Evolutionary conservation across 1,140 invertebrate genomes (phyloP).

Genomic region (Ridgeia piscesae): DNA sequence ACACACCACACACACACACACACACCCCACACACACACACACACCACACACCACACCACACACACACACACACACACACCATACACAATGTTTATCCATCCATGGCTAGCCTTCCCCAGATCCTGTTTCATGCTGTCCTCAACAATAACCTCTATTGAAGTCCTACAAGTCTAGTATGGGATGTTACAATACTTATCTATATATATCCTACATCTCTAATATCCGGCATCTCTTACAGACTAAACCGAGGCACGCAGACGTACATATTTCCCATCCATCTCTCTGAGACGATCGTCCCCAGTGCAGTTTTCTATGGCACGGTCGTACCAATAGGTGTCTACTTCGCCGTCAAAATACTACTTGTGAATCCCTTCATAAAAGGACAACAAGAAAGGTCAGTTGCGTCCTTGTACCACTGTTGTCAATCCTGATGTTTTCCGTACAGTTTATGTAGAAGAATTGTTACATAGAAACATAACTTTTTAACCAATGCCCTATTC

Average conservation of each 20-base stretch:
- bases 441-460: not conserved
- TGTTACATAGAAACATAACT: not conserved
- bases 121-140: too few relatives aligned
- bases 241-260: constrained; percentile 82
- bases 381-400: constrained; percentile 73
- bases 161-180: too few relatives aligned
- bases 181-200: too few relatives aligned
- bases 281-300: constrained; percentile 84
- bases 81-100: too few relatives aligned
- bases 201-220: too few relatives aligned
- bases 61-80: too few relatives aligned
- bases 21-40: too few relatives aligned
- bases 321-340: constrained; percentile 75
- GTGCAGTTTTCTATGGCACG: constrained; percentile 90
- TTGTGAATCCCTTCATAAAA: constrained; percentile 83
- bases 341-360: constrained; percentile 70
- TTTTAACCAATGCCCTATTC: too few relatives aligned
- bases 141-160: too few relatives aligned
- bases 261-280: constrained; percentile 88
- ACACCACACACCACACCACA: too few relatives aligned
- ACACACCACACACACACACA: too few relatives aligned
- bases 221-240: constrained; percentile 65
- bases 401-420: not conserved
- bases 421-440: constrained; percentile 3
- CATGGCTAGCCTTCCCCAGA: too few relatives aligned